Conservation (phyloP, 1,140 invertebrate genomes). For the Heliconius himera region DNA sequence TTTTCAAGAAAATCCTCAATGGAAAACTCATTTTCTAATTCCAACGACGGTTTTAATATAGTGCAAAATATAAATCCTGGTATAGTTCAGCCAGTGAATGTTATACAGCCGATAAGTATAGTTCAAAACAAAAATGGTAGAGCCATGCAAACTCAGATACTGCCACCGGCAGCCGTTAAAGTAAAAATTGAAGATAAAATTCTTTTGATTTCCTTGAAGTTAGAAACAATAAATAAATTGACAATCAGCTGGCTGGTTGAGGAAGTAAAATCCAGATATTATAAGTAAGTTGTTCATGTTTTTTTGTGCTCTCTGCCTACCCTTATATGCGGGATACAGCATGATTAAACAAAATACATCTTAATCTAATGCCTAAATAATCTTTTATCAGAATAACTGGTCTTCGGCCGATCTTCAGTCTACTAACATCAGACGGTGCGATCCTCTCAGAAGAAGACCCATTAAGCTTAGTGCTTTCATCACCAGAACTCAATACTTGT, state of each 20-base stretch:
- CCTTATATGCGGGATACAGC: too few relatives aligned
- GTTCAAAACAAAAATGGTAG: slow-evolving; percentile 70
- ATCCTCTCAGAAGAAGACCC: slow-evolving; percentile 85
- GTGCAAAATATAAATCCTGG: slow-evolving; percentile 66
- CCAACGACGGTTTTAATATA: slow-evolving; percentile 66
- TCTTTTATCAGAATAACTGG: slow-evolving; percentile 82
- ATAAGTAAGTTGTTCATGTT: slow-evolving; percentile 80
- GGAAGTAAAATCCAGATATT: slow-evolving; percentile 86
- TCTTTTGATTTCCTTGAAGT: slow-evolving; percentile 84
- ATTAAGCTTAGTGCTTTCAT: slow-evolving; percentile 81
- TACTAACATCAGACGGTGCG: slow-evolving; percentile 86
- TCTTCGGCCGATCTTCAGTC: slow-evolving; percentile 83
- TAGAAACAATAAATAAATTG: slow-evolving; percentile 82
- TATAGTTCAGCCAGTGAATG: slow-evolving; percentile 69
- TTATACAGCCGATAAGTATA: slow-evolving; percentile 74
- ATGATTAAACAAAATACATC: not conserved
- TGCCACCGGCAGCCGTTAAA: slow-evolving; percentile 82
- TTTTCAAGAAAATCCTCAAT: slow-evolving; percentile 60
- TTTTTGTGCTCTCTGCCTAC: not conserved
- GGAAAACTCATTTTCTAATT: slow-evolving; percentile 56
- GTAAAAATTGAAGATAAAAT: slow-evolving; percentile 85
- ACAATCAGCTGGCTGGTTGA: slow-evolving; percentile 87
- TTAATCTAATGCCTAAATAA: not conserved
- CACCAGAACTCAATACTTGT: slow-evolving; percentile 83
- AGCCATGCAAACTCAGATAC: slow-evolving; percentile 66